These are phyloP conservation scores for Nasonovia ribisnigri DNA, from an alignment of 2,888 invertebrate species.

Conservation along the genomic window DNA sequence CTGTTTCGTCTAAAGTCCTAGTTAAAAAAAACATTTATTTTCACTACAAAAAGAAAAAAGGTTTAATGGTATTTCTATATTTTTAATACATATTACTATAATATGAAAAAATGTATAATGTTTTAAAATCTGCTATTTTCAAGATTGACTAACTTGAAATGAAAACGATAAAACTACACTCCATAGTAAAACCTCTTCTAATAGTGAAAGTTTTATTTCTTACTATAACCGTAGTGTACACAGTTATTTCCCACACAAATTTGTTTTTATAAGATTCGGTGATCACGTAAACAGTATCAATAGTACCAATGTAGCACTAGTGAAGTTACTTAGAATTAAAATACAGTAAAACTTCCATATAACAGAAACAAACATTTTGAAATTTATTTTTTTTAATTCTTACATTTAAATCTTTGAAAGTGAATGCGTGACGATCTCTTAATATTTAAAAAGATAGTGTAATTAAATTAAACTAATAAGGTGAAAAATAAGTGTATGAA, in stretches of 20 bases:
- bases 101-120: neutral
- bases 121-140: neutral
- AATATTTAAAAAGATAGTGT: neutral
- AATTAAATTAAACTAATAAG: slow-evolving; percentile 15
- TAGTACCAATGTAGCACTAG: neutral
- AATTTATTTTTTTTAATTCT: neutral
- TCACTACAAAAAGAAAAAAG: neutral
- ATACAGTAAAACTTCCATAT: neutral
- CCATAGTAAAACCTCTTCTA: neutral
- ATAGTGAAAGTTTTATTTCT: neutral
- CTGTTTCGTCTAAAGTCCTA: neutral
- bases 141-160: neutral
- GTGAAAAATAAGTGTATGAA: neutral
- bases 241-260: neutral
- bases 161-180: neutral
- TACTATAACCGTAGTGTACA: neutral
- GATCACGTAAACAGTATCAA: neutral
- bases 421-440: neutral
- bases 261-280: neutral
- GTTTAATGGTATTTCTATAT: neutral
- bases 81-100: neutral
- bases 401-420: neutral
- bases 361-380: neutral
- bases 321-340: neutral
- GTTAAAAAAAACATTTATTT: neutral